Base-by-base conservation (phyloP, 2,888 invertebrate genomes). In the Diabrotica balteata region DNA sequence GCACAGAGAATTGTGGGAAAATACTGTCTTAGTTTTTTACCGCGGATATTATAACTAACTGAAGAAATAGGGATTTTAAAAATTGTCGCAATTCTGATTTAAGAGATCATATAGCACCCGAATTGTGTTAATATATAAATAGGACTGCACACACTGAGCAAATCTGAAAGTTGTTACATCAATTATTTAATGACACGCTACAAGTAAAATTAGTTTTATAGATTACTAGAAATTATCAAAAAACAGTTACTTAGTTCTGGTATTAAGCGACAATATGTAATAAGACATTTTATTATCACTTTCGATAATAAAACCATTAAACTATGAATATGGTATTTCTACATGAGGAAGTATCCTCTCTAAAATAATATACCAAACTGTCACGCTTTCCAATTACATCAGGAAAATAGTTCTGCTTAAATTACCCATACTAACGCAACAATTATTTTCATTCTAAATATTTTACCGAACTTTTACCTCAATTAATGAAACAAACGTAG, bases 311-410 rank as follows among this genome's bases (percentile, higher is more conserved):
- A 63, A 57, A 51, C 58, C 51, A 47, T 55, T 55, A 45, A 52
- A 59, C 45, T 60, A 62, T 50, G 22, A 54, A 66, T 8, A 8
- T 45, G 52, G 66, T 66, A 60, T 60, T 66, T 60, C 59, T 60
- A 60, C 47, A 66, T 49, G 44, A 47, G 60, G 66, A 66, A 66
- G 45, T 66, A 60, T 66, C 66, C 61, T 66, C 66, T 59, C 58
- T 22, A 57, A 66, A 66, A 66, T 66, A 55, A 68, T 69, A 54
- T 62, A 59, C 10, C 55, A 63, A 10, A 47, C 52, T 61, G 80
- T 80, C 79, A 81, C 82, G 82, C 82, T 82, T 82, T 82, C 82
- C 76, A 80, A 80, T 79, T 79, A 78, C 76, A 78, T 80, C 75
- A 75, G 74, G 74, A 74, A 79, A 77, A 75, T 72, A 72, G 72